Conservation (phyloP, 1,140 invertebrate genomes). For the Formica selysi region DNA sequence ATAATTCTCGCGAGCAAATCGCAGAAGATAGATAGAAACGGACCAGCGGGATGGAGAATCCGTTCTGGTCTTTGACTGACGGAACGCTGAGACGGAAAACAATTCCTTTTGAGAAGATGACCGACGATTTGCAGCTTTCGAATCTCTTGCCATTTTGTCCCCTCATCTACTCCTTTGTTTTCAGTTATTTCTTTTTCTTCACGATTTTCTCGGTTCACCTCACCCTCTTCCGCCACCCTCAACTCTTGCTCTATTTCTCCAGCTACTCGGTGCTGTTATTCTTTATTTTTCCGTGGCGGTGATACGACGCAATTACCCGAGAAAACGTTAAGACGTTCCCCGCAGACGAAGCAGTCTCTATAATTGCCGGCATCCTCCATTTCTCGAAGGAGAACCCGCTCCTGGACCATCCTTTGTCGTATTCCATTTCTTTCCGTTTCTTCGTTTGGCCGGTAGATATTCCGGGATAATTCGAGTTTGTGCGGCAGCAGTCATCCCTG, state of each 20-base stretch:
- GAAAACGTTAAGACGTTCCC: constrained; percentile 70
- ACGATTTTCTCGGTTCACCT: constrained; percentile 18
- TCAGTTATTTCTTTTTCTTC: constrained; percentile 38
- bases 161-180: constrained; percentile 36
- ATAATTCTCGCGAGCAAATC: constrained; percentile 66
- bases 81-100: constrained; percentile 17
- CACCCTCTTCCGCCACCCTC: background rate
- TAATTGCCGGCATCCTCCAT: constrained; percentile 58
- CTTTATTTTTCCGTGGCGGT: constrained; percentile 52
- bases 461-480: constrained; percentile 42
- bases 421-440: constrained; percentile 9
- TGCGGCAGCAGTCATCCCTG: background rate
- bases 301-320: constrained; percentile 70
- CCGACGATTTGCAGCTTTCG: constrained; percentile 40
- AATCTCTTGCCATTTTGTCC: constrained; percentile 17
- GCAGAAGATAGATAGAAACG: background rate
- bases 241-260: constrained; percentile 15
- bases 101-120: constrained; percentile 34
- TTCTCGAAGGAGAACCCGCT: constrained; percentile 26
- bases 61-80: constrained; percentile 13
- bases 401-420: constrained; percentile 53
- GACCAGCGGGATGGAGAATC: background rate
- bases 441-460: constrained; percentile 8
- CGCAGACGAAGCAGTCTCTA: constrained; percentile 61
- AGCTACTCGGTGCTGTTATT: constrained; percentile 8